Base-by-base conservation (phyloP, 1,140 invertebrate genomes). In the Sarcophaga bullata region DNA sequence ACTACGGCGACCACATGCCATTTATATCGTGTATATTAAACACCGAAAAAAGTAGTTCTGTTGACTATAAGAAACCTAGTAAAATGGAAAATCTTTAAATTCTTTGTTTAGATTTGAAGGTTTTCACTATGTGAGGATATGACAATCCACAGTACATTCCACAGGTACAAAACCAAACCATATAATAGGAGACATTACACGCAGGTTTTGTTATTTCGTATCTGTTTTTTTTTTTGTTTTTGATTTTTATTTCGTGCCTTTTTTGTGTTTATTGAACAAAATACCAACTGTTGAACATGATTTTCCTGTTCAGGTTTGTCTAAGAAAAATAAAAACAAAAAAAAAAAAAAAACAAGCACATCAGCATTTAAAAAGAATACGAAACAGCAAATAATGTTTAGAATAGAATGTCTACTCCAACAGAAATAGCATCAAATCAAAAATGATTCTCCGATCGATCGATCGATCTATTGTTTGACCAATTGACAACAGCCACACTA, bases 231-330 rank as follows among this genome's bases (percentile, higher is more conserved):
- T 8, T 68, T 68, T 68, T 37, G 25, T 37, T 37, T 37, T 37
- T 68, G 25, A 37, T 37, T 37, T 37, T 37, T 37, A 37, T 37
- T 37, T 37, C 25, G 25, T 37, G 25, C 4, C 25, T 8, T 68
- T 68, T 68, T 68, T n/a, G n/a, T n/a, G n/a, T n/a, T n/a, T 68
- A 19, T 68, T 68, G 17, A 68, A 68, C 62, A 68, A 68, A 68
- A 68, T 68, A 25, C n/a, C 62, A 68, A 68, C 62, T 68, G 62
- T 68, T 68, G n/a, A 68, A 68, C 62, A 68, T 25, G n/a, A 8
- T 19, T 68, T 37, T 37, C 25, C 25, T 37, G 25, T 37, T 37
- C 25, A 37, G 4, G 62, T 19, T 68, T 25, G 62, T 68, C 19
- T 8, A 68, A 68, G 62, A 68, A 68, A 19, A 68, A 68, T 17